These are phyloP conservation scores for Limnephilus lunatus DNA, from an alignment of 2,888 invertebrate species.

Conservation along the genomic window DNA sequence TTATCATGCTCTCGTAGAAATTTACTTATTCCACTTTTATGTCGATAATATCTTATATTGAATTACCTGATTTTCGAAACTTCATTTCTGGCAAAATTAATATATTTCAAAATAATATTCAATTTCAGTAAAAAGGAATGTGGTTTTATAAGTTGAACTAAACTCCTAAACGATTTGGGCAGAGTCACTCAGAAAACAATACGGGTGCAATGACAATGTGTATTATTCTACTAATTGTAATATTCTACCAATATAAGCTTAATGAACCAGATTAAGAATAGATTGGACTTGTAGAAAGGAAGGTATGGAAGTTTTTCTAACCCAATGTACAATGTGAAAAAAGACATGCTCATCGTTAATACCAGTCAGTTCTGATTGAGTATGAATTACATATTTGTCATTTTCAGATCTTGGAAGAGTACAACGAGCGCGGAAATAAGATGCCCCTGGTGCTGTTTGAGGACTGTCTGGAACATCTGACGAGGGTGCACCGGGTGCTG, in stretches of 20 bases:
- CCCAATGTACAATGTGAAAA: too few species aligned
- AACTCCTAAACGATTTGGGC: neutral
- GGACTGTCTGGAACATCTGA: constrained; percentile 94
- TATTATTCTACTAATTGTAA: neutral
- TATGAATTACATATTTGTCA: neutral
- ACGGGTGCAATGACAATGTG: neutral
- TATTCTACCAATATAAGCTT: neutral
- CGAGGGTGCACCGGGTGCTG: constrained; percentile 89
- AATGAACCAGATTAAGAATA: neutral
- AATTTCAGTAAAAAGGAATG: neutral
- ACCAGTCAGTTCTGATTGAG: neutral
- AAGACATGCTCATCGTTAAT: neutral
- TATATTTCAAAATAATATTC: neutral
- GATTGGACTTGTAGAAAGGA: neutral
- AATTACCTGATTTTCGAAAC: neutral
- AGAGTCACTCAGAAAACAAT: neutral
- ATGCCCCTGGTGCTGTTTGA: constrained; percentile 92
- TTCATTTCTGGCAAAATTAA: neutral
- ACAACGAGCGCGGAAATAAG: constrained; percentile 85
- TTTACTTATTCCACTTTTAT: too few species aligned
- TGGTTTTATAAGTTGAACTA: neutral
- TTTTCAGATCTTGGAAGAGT: constrained; percentile 87
- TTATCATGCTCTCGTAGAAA: neutral
- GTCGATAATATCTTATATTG: neutral
- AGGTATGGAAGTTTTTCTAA: too few species aligned